Conservation (phyloP, 1,140 invertebrate genomes). For the Trichonephila clavipes region DNA sequence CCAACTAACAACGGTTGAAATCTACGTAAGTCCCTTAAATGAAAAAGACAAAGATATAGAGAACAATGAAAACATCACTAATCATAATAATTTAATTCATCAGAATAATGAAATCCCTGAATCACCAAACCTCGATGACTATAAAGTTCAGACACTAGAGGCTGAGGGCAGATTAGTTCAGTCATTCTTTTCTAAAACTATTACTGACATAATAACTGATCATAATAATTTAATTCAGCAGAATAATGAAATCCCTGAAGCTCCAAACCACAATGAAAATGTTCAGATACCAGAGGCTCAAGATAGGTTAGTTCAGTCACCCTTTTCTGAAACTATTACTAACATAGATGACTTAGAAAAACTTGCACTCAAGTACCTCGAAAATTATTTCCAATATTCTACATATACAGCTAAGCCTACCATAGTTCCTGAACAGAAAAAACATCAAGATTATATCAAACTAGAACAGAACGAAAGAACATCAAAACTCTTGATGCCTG, state of each 20-base stretch:
- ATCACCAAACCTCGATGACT: no score
- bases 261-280: no score
- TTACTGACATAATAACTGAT: background rate
- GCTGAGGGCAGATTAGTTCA: background rate
- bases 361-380: background rate
- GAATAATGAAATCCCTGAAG: no score
- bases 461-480: background rate
- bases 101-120: no score
- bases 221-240: no score
- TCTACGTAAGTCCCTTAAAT: background rate
- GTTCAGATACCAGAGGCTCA: no score
- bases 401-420: background rate
- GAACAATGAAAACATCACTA: no score
- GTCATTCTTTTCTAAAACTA: background rate
- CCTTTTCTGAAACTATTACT: background rate
- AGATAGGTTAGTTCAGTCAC: background rate
- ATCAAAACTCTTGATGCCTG: background rate
- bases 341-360: background rate
- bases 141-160: no score
- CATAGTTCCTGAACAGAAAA: background rate
- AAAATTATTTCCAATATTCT: background rate
- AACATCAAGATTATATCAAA: background rate
- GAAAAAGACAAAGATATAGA: background rate
- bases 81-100: no score
- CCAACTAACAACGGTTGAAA: background rate